A percentile compares a stretch with the other conserved stretches of the same genome.
These are phyloP conservation scores for Gavia stellata DNA, from an alignment of 2,113 vertebrate species.

Conservation along the genomic window DNA sequence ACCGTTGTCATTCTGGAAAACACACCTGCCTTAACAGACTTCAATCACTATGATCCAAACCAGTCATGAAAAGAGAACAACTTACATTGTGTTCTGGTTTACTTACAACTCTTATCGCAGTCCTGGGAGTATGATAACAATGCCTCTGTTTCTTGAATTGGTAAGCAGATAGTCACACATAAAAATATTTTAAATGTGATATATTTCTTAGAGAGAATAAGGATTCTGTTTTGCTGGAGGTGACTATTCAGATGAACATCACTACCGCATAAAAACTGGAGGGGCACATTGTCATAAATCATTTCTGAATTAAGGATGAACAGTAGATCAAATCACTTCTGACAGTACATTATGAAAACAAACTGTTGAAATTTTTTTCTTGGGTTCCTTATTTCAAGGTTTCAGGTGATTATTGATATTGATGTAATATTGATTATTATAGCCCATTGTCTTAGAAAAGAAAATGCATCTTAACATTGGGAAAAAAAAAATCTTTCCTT, in stretches of 20 bases:
- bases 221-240: not conserved
- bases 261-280: not conserved
- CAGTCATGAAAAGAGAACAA: not conserved
- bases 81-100: not conserved
- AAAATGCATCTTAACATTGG: not conserved
- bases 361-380: not conserved
- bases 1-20: not conserved
- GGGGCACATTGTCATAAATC: not conserved
- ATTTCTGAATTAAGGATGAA: not conserved
- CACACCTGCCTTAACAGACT: not conserved
- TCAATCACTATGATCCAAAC: not conserved
- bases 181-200: not conserved
- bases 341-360: not conserved
- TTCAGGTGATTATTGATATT: not conserved
- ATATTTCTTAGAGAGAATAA: not conserved
- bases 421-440: not conserved
- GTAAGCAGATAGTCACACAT: not conserved
- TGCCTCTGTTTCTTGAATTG: not conserved
- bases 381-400: not conserved
- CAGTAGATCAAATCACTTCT: not conserved
- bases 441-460: not conserved
- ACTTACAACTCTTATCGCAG: not conserved
- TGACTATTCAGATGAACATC: not conserved
- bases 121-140: not conserved
- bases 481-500: not conserved